Evolutionary conservation across 2,113 vertebrate genomes (phyloP), one percentile per base, ranked within the genome.

Genomic region (Centrocercus urophasianus): DNA sequence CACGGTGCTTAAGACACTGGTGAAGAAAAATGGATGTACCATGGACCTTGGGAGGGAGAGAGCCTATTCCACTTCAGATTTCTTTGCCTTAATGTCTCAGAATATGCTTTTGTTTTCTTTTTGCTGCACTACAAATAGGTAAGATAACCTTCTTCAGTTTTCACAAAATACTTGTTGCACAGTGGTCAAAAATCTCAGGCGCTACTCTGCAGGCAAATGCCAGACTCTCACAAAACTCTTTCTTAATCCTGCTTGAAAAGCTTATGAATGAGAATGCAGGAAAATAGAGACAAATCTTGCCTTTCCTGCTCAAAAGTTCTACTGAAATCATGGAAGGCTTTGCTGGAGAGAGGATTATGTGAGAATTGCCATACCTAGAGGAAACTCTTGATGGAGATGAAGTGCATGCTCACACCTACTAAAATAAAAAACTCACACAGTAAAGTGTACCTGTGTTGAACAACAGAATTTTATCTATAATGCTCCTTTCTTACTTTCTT

Each of bases 231-330:
- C 2, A 7, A 67, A 83, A 77, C 40, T 82, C 42, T 38, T 24
- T 54, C 72, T 83, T 94, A 77, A 88, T 80, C 40, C 72, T 73
- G 59, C 50, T 94, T 88, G 22, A 66, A 93, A 95, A 88, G 48
- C 20, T 93, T 73, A 52, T 70, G 60, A 88, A 76, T 40, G 13
- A 86, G 54, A 83, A 64, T 36, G 42, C 1, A 9, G 40, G 34
- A 64, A 90, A 95, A 92, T 48, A 16, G 50, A 90, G 50, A 25
- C 7, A 86, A 88, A 90, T 50, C 69, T 42, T 63, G 11, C 57
- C 80, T 48, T 88, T 15, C 50, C 83, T 72, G 52, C n/a, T 65
- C 79, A 66, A 86, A 94, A 92, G 7, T 3, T 15, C 48, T 80
- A 38, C 48, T 42, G 22, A 82, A 86, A 61, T 86, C 38, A 83